Evolutionary conservation across 2,888 invertebrate genomes (phyloP), one percentile per base, ranked within the genome.

Genomic region (Vesta saturnalis): DNA sequence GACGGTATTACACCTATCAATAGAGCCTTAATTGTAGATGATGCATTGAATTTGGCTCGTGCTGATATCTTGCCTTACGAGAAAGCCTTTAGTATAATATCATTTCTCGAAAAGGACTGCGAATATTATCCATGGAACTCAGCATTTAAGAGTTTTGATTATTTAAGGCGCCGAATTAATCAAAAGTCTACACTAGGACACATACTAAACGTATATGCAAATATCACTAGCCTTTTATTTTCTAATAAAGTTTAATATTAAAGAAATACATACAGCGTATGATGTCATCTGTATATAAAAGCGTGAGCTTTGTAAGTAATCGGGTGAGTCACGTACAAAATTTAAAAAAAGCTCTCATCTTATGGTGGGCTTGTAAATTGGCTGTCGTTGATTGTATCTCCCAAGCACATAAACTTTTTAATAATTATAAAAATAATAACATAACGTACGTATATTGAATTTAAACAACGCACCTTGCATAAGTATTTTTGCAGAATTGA

Each of bases 91-190:
- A 85, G 87, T 14, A 85, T 93, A 19, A 85, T 91, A 0, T 85
- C 87, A 1, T 96, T 94, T 84, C 84, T 96, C 69, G 82, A 85
- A 60, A 83, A 87, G 8, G 93, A 94, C 81, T 86, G 82, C 0
- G 87, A 90, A 12, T 94, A 93, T 76, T 85, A 92, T n/a, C 94
- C 96, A 0, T 96, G 95, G 95, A 85, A 86, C 3, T 86, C 92
- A 0, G 92, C 92, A 19, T 85, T 88, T 52, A 85, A 79, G 39
- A 85, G 82, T 0, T 82, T 86, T 21, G 76, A 75, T 2, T 86
- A 78, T 72, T 63, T 88, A 22, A 74, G 79, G 47, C 74, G 74
- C 55, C 77, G 82, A 47, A 75, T 80, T 30, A 74, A 74, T 15
- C 77, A 74, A 0, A 67, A 72, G 0, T 1, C 83, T 84, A 52